phyloP scores from a whole-genome alignment of 2,113 vertebrate species.

The Callithrix jacchus region DNA sequence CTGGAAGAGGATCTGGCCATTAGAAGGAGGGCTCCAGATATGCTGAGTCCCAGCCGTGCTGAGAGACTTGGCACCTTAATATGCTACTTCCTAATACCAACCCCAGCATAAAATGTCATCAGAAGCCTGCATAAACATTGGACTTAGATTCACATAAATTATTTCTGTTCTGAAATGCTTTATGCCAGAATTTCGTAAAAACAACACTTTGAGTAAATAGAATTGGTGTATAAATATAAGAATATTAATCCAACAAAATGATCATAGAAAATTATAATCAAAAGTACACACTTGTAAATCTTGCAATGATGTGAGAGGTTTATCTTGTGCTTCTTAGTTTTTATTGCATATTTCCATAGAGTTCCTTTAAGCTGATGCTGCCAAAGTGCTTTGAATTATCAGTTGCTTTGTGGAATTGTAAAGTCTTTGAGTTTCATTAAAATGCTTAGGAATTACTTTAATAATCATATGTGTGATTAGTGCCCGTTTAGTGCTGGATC shows the following conservation, averaged over 20 bases:
- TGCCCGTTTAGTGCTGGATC: slow-evolving; percentile 55
- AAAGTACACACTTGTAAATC: slow-evolving; percentile 83
- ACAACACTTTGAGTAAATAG: slow-evolving; percentile 86
- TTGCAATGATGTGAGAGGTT: slow-evolving; percentile 73
- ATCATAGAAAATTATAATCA: slow-evolving; percentile 78
- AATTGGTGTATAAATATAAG: slow-evolving; percentile 82
- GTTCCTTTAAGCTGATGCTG: slow-evolving; percentile 68
- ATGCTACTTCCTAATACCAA: slow-evolving; percentile 87
- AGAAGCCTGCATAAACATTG: slow-evolving; percentile 90
- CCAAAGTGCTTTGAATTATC: slow-evolving; percentile 45
- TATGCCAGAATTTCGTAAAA: slow-evolving; percentile 87
- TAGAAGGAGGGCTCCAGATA: slow-evolving; percentile 84
- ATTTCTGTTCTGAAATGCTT: slow-evolving; percentile 85
- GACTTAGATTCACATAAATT: slow-evolving; percentile 89
- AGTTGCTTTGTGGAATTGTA: slow-evolving; percentile 47
- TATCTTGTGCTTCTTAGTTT: slow-evolving; percentile 73
- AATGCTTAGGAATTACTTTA: slow-evolving; percentile 45
- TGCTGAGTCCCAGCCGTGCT: slow-evolving; percentile 83
- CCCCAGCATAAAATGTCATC: slow-evolving; percentile 87
- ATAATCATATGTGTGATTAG: slow-evolving; percentile 67
- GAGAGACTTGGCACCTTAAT: slow-evolving; percentile 86
- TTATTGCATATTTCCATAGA: slow-evolving; percentile 77
- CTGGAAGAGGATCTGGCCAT: slow-evolving; percentile 85
- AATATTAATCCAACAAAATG: slow-evolving; percentile 82
- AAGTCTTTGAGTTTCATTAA: slow-evolving; percentile 61